Percentiles rank a stretch among this genome's conserved stretches.
Conservation (phyloP, 2,888 invertebrate genomes). For the Neoascia interrupta region DNA sequence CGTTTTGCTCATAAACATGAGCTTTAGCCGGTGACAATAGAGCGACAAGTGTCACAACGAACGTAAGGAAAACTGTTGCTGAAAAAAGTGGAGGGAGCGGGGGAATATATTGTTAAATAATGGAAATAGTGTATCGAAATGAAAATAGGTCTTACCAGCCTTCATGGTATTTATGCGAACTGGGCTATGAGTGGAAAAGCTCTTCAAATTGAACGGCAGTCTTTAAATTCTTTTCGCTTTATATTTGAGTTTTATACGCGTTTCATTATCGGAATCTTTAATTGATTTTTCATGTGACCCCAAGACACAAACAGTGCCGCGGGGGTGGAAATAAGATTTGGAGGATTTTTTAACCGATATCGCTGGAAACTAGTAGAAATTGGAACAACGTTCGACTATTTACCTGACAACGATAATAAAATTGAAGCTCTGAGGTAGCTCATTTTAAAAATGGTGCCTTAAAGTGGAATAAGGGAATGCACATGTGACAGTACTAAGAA, state of each 20-base stretch:
- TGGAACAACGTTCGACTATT: conserved; percentile 15
- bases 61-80: conserved; percentile 11
- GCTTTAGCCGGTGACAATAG: background rate
- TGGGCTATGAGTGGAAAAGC: too few relatives aligned
- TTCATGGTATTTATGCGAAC: too few relatives aligned
- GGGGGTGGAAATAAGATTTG: too few relatives aligned
- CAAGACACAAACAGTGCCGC: conserved; percentile 5
- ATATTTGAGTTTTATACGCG: background rate
- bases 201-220: background rate
- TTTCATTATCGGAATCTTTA: conserved; percentile 5
- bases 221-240: background rate
- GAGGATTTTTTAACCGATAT: too few relatives aligned
- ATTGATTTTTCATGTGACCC: conserved; percentile 49
- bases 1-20: conserved; percentile 19
- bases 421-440: too few relatives aligned
- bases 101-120: background rate
- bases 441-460: too few relatives aligned
- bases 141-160: conserved; percentile 9
- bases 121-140: too few relatives aligned
- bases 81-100: background rate
- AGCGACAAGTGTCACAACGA: background rate
- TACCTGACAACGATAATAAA: conserved; percentile 18
- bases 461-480: too few relatives aligned
- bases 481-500: too few relatives aligned
- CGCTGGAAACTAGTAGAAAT: background rate